Percentiles rank a stretch among this genome's conserved stretches.
phyloP scores from a whole-genome alignment of 2,797 vertebrate genomes.

The Vipera ursinii region DNA sequence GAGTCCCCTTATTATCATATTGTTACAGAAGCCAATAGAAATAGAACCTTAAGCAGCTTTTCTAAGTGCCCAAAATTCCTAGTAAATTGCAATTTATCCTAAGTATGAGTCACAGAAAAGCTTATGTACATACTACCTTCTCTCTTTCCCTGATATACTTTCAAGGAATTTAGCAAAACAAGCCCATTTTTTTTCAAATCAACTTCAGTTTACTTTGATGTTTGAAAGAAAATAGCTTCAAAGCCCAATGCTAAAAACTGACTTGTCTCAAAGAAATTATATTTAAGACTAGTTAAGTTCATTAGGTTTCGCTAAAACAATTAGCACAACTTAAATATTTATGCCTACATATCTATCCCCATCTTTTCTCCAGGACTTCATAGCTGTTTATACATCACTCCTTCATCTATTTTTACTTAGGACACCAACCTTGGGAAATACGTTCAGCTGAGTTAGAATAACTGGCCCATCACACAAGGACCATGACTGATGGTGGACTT shows the following conservation, averaged over 20 bases:
- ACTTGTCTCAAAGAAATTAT: not conserved
- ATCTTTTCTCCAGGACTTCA: not conserved
- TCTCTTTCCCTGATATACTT: not conserved
- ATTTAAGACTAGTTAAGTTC: not conserved
- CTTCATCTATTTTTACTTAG: not conserved
- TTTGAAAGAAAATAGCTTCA: not conserved
- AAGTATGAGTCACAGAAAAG: not conserved
- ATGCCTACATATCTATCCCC: not conserved
- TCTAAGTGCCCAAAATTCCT: not conserved
- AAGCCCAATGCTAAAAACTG: not conserved
- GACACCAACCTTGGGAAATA: not conserved
- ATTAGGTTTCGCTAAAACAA: not conserved
- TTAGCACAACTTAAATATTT: not conserved
- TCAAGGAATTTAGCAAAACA: not conserved
- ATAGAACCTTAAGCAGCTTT: not conserved
- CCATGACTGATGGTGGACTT: not conserved
- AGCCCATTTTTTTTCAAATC: not conserved
- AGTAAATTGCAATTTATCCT: not conserved
- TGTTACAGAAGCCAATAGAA: not conserved
- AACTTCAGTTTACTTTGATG: not conserved
- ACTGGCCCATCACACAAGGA: not conserved
- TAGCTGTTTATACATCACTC: not conserved
- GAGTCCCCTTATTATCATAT: not conserved
- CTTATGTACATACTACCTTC: not conserved
- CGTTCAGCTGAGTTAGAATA: not conserved